Evolutionary conservation across 2,797 vertebrate genomes (phyloP).

Genomic region (Hydrophis major): DNA sequence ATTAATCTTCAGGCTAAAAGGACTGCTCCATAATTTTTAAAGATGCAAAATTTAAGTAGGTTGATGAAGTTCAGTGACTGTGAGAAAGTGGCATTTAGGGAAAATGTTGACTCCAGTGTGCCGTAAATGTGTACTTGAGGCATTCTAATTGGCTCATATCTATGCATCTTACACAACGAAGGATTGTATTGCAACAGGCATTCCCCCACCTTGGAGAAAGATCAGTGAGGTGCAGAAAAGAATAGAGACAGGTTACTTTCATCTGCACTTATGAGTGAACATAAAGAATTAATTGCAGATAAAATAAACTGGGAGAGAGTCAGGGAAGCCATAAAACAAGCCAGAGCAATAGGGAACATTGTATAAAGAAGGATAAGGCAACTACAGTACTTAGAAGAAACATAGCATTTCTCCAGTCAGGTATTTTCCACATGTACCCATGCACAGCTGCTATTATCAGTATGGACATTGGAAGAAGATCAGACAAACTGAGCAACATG

Average conservation of each 20-base stretch:
- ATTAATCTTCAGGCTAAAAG: slow-evolving; percentile 53
- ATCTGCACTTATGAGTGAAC: not conserved
- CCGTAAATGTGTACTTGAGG: slow-evolving; percentile 42
- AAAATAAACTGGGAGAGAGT: slow-evolving; percentile 7
- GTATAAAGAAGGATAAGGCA: not conserved
- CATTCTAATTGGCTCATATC: slow-evolving; percentile 49
- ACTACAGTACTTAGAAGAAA: not conserved
- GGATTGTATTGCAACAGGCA: not conserved
- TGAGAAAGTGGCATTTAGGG: slow-evolving; percentile 39
- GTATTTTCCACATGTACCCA: not conserved
- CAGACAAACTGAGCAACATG: not conserved
- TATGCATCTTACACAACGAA: slow-evolving; percentile 45
- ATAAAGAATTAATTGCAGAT: not conserved
- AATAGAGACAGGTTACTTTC: not conserved
- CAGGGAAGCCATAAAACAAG: accelerated
- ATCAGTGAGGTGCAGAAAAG: not conserved
- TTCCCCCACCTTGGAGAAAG: not conserved
- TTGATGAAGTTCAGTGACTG: slow-evolving; percentile 27
- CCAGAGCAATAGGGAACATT: not conserved
- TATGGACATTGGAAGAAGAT: not conserved
- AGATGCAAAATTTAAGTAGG: slow-evolving; percentile 17
- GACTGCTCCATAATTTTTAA: not conserved
- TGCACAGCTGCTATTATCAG: not conserved
- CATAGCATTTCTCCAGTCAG: not conserved
- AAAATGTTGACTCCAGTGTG: not conserved